Percentiles rank a stretch among this genome's conserved stretches.
These are phyloP conservation scores for Drosophila mayri DNA, from an alignment of 1,140 invertebrate genomes.

Conservation along the genomic window DNA sequence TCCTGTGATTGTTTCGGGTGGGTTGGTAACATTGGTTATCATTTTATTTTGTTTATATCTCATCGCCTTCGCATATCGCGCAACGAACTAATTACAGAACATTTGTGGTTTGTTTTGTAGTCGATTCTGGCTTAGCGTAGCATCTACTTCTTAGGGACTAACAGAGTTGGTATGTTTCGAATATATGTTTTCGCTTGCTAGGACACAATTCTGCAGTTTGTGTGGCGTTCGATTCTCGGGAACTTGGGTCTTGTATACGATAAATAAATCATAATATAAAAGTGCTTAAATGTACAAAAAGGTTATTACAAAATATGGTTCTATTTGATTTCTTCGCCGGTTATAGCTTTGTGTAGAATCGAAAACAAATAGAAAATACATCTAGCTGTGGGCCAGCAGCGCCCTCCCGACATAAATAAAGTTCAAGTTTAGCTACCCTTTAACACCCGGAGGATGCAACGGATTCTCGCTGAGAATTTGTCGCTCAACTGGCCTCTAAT, in stretches of 20 bases:
- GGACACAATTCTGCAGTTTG: constrained; percentile 21
- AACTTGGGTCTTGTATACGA: constrained; percentile 30
- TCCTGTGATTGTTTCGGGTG: constrained; percentile 63
- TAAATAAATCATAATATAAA: constrained; percentile 68
- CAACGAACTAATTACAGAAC: constrained; percentile 68
- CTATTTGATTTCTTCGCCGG: constrained; percentile 60
- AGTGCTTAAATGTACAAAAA: constrained; percentile 65
- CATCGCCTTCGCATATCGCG: constrained; percentile 37
- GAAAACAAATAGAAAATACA: constrained; percentile 51
- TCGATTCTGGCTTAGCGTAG: constrained; percentile 57
- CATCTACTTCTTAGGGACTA: constrained; percentile 71
- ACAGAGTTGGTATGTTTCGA: constrained; percentile 62
- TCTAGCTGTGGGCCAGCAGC: constrained; percentile 34
- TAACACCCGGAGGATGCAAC: constrained; percentile 6
- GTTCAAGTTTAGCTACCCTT: constrained; percentile 60
- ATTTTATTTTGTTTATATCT: constrained; percentile 57
- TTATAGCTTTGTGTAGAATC: constrained; percentile 18
- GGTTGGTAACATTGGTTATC: constrained; percentile 70
- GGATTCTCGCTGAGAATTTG: constrained; percentile 33
- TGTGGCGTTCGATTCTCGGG: constrained; percentile 18
- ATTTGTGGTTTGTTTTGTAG: constrained; percentile 30
- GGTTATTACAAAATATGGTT: constrained; percentile 69
- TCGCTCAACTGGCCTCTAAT: constrained; percentile 18
- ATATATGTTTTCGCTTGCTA: constrained; percentile 23
- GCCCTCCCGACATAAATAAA: constrained; percentile 30